Conservation (phyloP, 2,888 invertebrate species). For the Platypus cylindrus region DNA sequence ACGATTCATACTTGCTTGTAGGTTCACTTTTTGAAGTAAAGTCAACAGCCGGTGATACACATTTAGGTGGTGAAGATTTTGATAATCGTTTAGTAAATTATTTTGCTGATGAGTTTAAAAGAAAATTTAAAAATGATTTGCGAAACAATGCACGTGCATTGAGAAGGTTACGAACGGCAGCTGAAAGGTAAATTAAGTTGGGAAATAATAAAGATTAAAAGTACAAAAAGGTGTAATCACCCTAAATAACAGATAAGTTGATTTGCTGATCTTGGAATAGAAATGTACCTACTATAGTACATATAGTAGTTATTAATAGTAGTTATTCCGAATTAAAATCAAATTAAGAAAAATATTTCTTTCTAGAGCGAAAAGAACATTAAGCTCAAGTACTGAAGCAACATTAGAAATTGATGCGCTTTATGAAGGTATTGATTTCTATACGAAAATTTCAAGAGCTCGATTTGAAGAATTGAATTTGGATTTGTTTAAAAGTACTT, state of each 20-base stretch:
- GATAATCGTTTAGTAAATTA: slow-evolving; percentile 43
- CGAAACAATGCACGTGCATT: slow-evolving; percentile 35
- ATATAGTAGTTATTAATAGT: too few species aligned
- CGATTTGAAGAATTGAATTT: slow-evolving; percentile 65
- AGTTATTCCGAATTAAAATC: too few species aligned
- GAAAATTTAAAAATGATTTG: slow-evolving; percentile 39
- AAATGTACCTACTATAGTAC: too few species aligned
- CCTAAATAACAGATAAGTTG: too few species aligned
- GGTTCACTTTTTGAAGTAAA: slow-evolving; percentile 71
- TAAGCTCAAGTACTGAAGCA: slow-evolving; percentile 41
- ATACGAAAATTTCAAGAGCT: slow-evolving; percentile 61
- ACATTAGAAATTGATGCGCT: slow-evolving; percentile 40
- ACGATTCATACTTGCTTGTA: too few species aligned
- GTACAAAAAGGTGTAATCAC: too few species aligned
- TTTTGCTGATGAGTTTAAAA: slow-evolving; percentile 45
- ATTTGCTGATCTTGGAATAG: too few species aligned
- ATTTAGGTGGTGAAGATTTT: slow-evolving; percentile 62
- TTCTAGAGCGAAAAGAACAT: slow-evolving; percentile 35
- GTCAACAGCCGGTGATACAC: slow-evolving; percentile 74
- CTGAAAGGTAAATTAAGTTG: slow-evolving; percentile 30
- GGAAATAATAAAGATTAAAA: neutral
- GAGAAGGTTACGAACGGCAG: slow-evolving; percentile 38
- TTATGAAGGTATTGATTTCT: slow-evolving; percentile 41
- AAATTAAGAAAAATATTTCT: too few species aligned
- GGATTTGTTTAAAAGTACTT: slow-evolving; percentile 58